Conservation (phyloP, 92 coral and sea anemone genomes). For the Parazoanthus darwini region DNA sequence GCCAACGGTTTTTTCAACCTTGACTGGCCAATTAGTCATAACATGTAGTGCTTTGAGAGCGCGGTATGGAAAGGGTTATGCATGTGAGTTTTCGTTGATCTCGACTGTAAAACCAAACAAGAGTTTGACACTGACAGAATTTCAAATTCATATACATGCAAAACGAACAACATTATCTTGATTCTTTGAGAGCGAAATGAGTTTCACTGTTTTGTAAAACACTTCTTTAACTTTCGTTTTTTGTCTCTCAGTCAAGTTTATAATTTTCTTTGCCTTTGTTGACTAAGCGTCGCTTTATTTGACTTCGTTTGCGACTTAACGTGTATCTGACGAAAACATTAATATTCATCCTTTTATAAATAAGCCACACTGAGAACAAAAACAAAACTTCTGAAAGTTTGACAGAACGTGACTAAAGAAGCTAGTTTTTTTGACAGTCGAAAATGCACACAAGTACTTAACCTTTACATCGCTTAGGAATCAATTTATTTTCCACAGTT, state of each 20-base stretch:
- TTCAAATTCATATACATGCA: not conserved
- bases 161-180: not conserved
- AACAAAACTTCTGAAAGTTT: not conserved
- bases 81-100: too few relatives aligned
- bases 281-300: not conserved
- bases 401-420: not conserved
- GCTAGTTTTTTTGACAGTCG: too few relatives aligned
- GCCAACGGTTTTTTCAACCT: too few relatives aligned
- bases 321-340: not conserved
- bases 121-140: not conserved
- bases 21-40: too few relatives aligned
- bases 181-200: too few relatives aligned
- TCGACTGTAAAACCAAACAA: not conserved
- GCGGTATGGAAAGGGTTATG: too few relatives aligned
- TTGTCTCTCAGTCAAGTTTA: too few relatives aligned
- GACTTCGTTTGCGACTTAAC: conserved; percentile 7
- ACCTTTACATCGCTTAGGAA: too few relatives aligned
- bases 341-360: not conserved
- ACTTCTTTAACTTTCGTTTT: not conserved
- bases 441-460: too few relatives aligned
- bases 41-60: too few relatives aligned
- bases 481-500: too few relatives aligned
- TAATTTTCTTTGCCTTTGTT: not conserved
- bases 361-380: not conserved
- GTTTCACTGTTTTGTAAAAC: too few relatives aligned